Conservation (phyloP, 2,888 invertebrate genomes). For the Leptopilina drosophilae region DNA sequence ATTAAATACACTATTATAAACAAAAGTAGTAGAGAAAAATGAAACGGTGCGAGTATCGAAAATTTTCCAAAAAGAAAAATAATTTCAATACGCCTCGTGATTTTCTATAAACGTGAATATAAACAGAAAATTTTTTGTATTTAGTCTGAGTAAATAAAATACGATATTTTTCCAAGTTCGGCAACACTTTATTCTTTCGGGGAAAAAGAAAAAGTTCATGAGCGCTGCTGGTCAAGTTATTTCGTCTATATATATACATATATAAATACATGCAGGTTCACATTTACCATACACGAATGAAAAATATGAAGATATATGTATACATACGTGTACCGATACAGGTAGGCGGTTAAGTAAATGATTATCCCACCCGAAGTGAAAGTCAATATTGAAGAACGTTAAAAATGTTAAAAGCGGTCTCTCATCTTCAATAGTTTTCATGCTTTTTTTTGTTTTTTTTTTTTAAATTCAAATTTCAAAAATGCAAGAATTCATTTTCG, state of each 20-base stretch:
- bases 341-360: conserved; percentile 51
- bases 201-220: conserved; percentile 33
- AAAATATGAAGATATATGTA: not conserved
- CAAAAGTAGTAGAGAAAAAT: no score
- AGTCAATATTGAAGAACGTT: conserved; percentile 53
- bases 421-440: not conserved
- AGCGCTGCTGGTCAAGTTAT: conserved; percentile 17
- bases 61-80: no score
- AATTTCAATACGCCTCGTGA: no score
- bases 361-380: conserved; percentile 45
- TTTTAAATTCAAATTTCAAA: not conserved
- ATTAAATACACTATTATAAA: no score
- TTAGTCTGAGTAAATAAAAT: conserved; percentile 42
- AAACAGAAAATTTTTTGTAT: conserved; percentile 25
- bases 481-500: conserved; percentile 30
- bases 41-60: no score
- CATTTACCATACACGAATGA: conserved; percentile 8
- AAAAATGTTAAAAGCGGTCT: conserved; percentile 53
- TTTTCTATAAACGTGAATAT: no score
- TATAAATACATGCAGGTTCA: not conserved
- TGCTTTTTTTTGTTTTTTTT: no score
- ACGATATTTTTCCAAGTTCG: conserved; percentile 44
- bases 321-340: conserved; percentile 35
- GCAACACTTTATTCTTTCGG: conserved; percentile 41
- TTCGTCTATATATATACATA: conserved; percentile 1